Base-by-base conservation (phyloP, 2,888 invertebrate genomes). In the Andrena praecox region DNA sequence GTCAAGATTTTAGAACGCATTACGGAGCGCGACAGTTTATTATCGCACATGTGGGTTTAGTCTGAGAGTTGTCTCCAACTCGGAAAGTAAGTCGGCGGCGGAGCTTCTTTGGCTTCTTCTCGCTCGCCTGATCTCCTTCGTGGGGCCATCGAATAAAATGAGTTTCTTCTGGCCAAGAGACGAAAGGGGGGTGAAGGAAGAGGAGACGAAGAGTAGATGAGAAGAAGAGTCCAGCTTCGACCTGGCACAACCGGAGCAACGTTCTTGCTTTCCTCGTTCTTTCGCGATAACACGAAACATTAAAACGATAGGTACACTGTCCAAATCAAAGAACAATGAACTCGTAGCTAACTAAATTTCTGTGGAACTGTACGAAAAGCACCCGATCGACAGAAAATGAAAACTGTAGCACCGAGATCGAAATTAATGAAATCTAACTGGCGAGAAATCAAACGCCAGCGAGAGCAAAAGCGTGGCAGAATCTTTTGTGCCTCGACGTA, bases 21-120 rank as follows among this genome's bases (percentile, higher is more conserved):
- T 84, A 85, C 82, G 59, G 69, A n/a, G 16, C 62, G 63, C 80
- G 79, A 80, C 79, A 80, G 82, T 85, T 89, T 89, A 89, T 86
- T 87, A 87, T 84, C 85, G 86, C 82, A 80, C 78, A 81, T 80
- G 79, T 89, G 87, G 82, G 84, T 85, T 89, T 87, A 88, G 85
- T 80, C 82, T 77, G 84, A 85, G 79, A 83, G 86, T 83, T 85
- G 84, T 89, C 85, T 75, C 83, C 85, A 54, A 76, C 69, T 71
- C 74, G 59, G 35, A 69, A 64, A 81, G 76, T 86, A 84, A 87
- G 85, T 84, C 80, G 82, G 77, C 72, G 24, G 67, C 73, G 68
- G 79, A 81, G 77, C 68, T 84, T 81, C 56, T 76, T 62, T 56
- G 48, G 76, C 60, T 77, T 68, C 68, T 64, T 70, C 69, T 67